Base-by-base conservation (phyloP, 2,113 vertebrate species). In the Porphyrio hochstetteri region DNA sequence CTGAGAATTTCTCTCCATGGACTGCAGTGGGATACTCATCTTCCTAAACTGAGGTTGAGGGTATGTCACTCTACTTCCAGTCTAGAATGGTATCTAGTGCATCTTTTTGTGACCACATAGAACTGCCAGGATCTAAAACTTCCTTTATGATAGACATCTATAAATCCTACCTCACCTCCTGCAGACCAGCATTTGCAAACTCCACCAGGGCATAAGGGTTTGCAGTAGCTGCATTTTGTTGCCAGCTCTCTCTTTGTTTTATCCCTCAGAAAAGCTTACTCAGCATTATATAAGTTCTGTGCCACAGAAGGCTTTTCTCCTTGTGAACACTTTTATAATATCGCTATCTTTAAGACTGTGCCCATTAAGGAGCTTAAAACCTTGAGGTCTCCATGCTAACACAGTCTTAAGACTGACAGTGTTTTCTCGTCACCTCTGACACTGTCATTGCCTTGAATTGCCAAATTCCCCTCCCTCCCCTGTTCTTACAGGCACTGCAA, bases 41-140 rank as follows among this genome's bases (percentile, higher is more conserved):
- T 53, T 91, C 36, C n/a, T 67, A 64, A 84, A 68, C 7, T 2
- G 40, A 36, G 29, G 33, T 36, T 72, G 52, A 79, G 29, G 44
- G 56, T 33, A 38, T 0, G 0, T 27, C 20, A 12, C 24, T 8
- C 23, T 46, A 2, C 7, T 44, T 19, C 19, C 68, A 74, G 55
- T 5, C 44, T 31, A 57, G 38, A 83, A 24, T 0, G 1, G 3
- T n/a, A 11, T 5, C 40, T 1, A 50, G 28, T 23, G 33, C 38
- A 53, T 48, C 10, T 17, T 53, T 76, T 18, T 91, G 28, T 50
- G 33, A 25, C 28, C 44, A 11, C 33, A 19, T 2, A 53, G 33
- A 88, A 44, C 18, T 38, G 8, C 16, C 33, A 85, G 29, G 7
- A 76, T 28, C 53, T 88, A 53, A 80, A 52, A 46, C 16, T 59